These are phyloP conservation scores for Melangyna quadrimaculata DNA, from an alignment of 2,888 invertebrate species.

Conservation along the genomic window DNA sequence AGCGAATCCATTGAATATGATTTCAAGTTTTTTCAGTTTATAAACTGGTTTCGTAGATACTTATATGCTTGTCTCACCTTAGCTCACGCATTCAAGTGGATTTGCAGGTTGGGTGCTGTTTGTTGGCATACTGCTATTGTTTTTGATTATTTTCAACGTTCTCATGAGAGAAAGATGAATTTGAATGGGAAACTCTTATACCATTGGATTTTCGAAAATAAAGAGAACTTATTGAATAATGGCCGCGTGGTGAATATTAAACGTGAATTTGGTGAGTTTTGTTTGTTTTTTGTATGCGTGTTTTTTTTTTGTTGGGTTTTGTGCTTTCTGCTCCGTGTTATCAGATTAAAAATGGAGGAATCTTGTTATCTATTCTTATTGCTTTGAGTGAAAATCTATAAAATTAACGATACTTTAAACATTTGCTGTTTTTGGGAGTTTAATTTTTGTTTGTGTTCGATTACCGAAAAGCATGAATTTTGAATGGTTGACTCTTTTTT, in stretches of 20 bases:
- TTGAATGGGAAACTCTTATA: slow-evolving; percentile 57
- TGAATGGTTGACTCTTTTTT: too few species aligned
- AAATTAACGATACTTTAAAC: not conserved
- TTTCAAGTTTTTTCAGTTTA: slow-evolving; percentile 15
- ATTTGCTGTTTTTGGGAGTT: not conserved
- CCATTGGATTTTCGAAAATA: slow-evolving; percentile 10
- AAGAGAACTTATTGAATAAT: slow-evolving; percentile 55
- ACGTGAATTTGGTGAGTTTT: not conserved
- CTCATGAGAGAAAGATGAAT: slow-evolving; percentile 30
- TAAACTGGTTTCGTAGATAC: slow-evolving; percentile 47
- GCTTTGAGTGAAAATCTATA: not conserved
- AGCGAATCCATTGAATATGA: slow-evolving; percentile 26
- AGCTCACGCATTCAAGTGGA: slow-evolving; percentile 38
- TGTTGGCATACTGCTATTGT: not conserved
- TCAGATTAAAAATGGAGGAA: slow-evolving; percentile 21
- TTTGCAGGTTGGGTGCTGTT: slow-evolving; percentile 14
- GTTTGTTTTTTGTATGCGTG: not conserved
- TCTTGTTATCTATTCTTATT: too few species aligned
- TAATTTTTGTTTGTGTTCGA: not conserved
- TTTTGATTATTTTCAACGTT: not conserved
- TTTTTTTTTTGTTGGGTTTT: not conserved
- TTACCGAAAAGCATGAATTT: not conserved
- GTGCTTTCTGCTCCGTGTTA: not conserved
- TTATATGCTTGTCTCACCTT: slow-evolving; percentile 41
- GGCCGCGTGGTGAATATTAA: slow-evolving; percentile 32